Conservation (phyloP, 1,140 invertebrate genomes). For the Teleopsis dalmanni region DNA sequence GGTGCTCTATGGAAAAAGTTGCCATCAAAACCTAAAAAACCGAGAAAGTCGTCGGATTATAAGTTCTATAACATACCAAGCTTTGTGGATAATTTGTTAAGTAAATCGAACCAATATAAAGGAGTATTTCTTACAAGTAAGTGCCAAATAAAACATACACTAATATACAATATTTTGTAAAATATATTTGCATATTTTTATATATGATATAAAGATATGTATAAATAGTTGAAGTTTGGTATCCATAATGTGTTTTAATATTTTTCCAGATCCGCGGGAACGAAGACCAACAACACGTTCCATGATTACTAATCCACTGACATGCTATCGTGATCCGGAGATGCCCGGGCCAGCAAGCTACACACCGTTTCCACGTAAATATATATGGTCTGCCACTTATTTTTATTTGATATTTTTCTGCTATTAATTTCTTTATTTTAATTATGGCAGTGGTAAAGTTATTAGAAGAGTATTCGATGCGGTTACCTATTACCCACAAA, state of each 20-base stretch:
- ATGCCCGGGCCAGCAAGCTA: constrained; percentile 21
- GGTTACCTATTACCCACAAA: constrained; percentile 20
- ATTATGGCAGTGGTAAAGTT: too few relatives aligned
- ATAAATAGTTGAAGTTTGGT: neutral
- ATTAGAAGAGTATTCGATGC: constrained; percentile 17
- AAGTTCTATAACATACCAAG: constrained; percentile 21
- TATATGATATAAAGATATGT: neutral
- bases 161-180: neutral
- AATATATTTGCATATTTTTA: neutral
- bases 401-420: neutral
- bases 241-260: too few relatives aligned
- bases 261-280: constrained; percentile 27
- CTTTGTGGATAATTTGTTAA: constrained; percentile 18
- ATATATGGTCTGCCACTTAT: neutral
- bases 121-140: constrained; percentile 32
- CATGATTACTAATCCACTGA: constrained; percentile 16
- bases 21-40: constrained; percentile 17
- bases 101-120: constrained; percentile 23
- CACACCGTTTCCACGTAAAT: neutral
- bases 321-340: constrained; percentile 24
- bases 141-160: neutral
- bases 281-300: constrained; percentile 16
- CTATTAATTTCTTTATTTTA: neutral
- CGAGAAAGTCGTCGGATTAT: neutral
- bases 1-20: constrained; percentile 23